phyloP scores from a whole-genome alignment of 2,797 vertebrate species.

The Eulemur coronatus region DNA sequence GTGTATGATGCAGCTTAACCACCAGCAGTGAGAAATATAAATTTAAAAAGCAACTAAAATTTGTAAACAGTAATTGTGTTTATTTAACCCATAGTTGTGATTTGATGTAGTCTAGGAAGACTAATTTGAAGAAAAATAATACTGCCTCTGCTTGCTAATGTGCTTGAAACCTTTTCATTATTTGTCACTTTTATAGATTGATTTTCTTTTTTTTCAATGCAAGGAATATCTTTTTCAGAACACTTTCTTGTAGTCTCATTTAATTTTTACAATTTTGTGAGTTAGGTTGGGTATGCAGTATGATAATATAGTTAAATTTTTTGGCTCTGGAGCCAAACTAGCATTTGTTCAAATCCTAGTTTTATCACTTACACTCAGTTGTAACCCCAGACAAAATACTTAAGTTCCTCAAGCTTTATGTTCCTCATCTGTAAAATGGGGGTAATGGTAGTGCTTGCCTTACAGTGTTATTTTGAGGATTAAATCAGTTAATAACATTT shows the following conservation, averaged over 20 bases:
- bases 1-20: neutral
- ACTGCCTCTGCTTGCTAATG: neutral
- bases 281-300: neutral
- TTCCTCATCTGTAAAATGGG: neutral
- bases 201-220: neutral
- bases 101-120: neutral
- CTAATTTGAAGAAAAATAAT: neutral
- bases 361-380: neutral
- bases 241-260: neutral
- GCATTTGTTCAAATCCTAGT: neutral
- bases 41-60: slow-evolving; percentile 8
- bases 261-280: neutral
- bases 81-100: neutral
- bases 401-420: neutral
- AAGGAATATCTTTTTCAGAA: slow-evolving; percentile 3
- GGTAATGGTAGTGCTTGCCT: neutral
- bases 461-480: slow-evolving; percentile 19
- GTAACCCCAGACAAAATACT: neutral
- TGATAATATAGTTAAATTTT: neutral
- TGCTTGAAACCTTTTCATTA: slow-evolving; percentile 22
- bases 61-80: neutral
- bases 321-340: neutral
- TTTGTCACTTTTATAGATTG: neutral
- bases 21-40: neutral
- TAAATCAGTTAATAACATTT: neutral